phyloP scores from a whole-genome alignment of 2,797 vertebrate species.

The Poliocrania exsul region DNA sequence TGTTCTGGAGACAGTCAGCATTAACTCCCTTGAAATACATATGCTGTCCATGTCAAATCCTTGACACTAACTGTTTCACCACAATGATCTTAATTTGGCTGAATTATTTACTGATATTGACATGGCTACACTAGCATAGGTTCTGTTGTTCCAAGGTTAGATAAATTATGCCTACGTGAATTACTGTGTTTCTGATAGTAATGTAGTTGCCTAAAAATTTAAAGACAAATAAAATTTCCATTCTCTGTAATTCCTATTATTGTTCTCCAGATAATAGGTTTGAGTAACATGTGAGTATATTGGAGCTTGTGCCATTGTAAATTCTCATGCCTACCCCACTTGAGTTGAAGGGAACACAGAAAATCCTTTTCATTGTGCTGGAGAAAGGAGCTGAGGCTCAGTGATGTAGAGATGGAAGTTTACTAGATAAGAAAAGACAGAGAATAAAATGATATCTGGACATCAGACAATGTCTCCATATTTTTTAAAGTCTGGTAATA shows the following conservation, averaged over 20 bases:
- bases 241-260: background rate
- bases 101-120: background rate
- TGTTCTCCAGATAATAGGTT: background rate
- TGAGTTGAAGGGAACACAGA: background rate
- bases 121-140: background rate
- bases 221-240: background rate
- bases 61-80: background rate
- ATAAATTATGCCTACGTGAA: background rate
- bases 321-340: background rate
- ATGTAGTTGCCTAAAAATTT: background rate
- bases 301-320: fast-evolving
- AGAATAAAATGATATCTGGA: background rate
- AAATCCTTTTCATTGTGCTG: background rate
- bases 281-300: background rate
- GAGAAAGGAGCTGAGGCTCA: background rate
- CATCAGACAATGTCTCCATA: background rate
- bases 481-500: background rate
- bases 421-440: background rate
- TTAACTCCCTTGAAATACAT: background rate
- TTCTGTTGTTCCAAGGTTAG: background rate
- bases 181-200: background rate
- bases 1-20: background rate
- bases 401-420: background rate
- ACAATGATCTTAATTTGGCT: background rate
- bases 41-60: background rate